phyloP scores from a whole-genome alignment of 2,113 vertebrate genomes.

The Paradoxurus hermaphroditus region DNA sequence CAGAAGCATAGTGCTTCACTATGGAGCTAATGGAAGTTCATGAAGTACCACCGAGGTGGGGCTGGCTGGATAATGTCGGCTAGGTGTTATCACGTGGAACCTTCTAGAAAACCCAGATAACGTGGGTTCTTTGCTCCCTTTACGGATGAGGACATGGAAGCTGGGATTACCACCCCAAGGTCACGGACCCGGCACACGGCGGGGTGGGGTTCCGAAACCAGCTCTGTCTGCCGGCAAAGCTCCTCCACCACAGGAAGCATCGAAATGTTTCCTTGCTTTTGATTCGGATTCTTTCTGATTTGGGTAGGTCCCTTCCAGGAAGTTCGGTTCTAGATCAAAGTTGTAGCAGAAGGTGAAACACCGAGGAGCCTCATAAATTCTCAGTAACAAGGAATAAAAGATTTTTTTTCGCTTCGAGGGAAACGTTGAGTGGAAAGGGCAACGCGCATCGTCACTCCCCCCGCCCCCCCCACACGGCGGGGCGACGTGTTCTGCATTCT shows the following conservation, averaged over 20 bases:
- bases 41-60: too few species aligned
- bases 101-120: fast-evolving
- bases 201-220: neutral
- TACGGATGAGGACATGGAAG: neutral
- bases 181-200: fast-evolving
- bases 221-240: fast-evolving
- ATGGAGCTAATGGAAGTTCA: too few species aligned
- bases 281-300: neutral
- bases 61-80: fast-evolving
- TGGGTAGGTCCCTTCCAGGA: neutral
- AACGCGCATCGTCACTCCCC: fast-evolving
- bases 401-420: neutral
- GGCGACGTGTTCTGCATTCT: neutral
- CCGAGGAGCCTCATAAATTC: neutral
- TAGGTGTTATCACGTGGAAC: fast-evolving
- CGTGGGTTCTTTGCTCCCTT: fast-evolving
- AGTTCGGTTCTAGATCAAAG: neutral
- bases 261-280: neutral
- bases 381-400: neutral
- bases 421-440: fast-evolving
- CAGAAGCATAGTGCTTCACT: neutral
- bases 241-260: fast-evolving
- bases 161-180: fast-evolving
- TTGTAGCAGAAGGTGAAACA: neutral
- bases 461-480: fast-evolving